phyloP scores from a whole-genome alignment of 30 jellyfish, hydroid and myxozoan genomes.

The Hydractinia echinata region DNA sequence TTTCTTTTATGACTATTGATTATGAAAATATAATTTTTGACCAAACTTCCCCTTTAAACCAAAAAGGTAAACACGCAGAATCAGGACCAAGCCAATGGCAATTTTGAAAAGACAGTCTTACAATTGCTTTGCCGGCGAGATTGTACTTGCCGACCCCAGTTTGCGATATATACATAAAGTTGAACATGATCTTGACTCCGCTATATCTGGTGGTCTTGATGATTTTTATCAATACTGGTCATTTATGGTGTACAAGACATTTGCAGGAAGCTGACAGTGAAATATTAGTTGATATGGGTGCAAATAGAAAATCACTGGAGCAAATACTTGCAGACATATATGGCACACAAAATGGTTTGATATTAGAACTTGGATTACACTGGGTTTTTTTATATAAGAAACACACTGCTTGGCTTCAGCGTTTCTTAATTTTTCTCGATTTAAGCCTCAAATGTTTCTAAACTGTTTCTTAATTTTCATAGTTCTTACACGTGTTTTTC shows the following conservation, averaged over 20 bases:
- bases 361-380: slow-evolving; percentile 23
- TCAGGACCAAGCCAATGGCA: no score
- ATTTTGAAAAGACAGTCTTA: no score
- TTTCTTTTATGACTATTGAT: no score
- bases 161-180: slow-evolving; percentile 8
- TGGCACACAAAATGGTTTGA: slow-evolving; percentile 18
- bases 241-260: slow-evolving; percentile 38
- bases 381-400: no score
- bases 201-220: slow-evolving; percentile 22
- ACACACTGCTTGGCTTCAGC: no score
- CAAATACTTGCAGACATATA: slow-evolving; percentile 39
- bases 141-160: slow-evolving; percentile 19
- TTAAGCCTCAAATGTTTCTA: no score
- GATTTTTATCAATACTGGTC: slow-evolving; percentile 13
- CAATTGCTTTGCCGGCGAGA: slow-evolving; percentile 31
- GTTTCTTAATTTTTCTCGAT: no score
- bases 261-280: slow-evolving; percentile 34
- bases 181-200: slow-evolving; percentile 42
- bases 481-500: no score
- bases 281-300: slow-evolving; percentile 28
- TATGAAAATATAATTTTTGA: no score
- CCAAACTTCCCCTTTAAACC: no score
- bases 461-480: no score
- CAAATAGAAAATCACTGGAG: slow-evolving; percentile 24
- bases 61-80: no score